phyloP scores from a whole-genome alignment of 2,797 vertebrate genomes.

The Graptemys geographica region DNA sequence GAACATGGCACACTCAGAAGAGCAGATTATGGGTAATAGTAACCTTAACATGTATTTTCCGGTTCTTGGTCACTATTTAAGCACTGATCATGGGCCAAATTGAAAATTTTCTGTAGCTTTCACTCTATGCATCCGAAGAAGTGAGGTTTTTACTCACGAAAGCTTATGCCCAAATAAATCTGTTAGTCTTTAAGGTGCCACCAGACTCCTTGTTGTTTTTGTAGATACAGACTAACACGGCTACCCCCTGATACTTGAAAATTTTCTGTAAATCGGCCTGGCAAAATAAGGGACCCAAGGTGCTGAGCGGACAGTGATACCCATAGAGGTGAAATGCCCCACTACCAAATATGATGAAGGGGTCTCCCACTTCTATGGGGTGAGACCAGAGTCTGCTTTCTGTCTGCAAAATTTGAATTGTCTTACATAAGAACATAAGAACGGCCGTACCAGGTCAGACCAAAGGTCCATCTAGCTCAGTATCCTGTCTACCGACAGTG shows the following conservation, averaged over 20 bases:
- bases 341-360: neutral
- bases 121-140: too few relatives aligned
- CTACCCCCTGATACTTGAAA: too few relatives aligned
- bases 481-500: too few relatives aligned
- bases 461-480: too few relatives aligned
- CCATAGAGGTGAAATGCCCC: neutral
- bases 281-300: neutral
- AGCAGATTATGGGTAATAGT: neutral
- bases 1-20: neutral
- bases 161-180: too few relatives aligned
- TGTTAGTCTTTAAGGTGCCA: too few relatives aligned
- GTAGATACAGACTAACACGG: too few relatives aligned
- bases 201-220: too few relatives aligned
- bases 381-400: neutral
- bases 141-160: too few relatives aligned
- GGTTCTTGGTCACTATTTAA: neutral
- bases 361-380: neutral
- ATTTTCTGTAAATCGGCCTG: neutral
- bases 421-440: too few relatives aligned
- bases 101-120: neutral
- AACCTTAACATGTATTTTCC: neutral
- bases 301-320: neutral
- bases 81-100: neutral
- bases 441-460: too few relatives aligned
- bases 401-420: neutral